These are phyloP conservation scores for Paradoxurus hermaphroditus DNA, from an alignment of 2,113 vertebrate species.

Conservation along the genomic window DNA sequence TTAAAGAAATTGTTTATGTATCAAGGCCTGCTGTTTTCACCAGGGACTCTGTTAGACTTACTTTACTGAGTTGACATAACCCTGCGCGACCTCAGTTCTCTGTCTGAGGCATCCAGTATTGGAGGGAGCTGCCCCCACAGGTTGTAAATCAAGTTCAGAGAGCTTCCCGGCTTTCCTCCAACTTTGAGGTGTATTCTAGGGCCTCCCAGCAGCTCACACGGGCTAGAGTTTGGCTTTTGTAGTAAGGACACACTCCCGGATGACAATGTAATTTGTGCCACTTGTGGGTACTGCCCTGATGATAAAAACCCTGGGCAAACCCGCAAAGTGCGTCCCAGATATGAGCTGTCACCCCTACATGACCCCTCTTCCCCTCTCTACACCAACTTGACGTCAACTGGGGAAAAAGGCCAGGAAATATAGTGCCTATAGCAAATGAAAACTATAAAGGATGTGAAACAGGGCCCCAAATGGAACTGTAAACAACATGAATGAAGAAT, in stretches of 20 bases:
- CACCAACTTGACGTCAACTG: background rate
- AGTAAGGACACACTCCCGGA: background rate
- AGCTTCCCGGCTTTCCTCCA: background rate
- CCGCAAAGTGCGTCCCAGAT: background rate
- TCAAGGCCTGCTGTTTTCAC: conserved; percentile 27
- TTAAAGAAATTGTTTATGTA: conserved; percentile 43
- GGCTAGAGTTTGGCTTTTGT: background rate
- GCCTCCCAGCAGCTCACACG: background rate
- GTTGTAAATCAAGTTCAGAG: conserved; percentile 47
- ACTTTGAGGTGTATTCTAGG: background rate
- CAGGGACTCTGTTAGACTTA: conserved; percentile 11
- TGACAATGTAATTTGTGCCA: background rate
- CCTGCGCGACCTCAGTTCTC: background rate
- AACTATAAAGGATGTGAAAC: background rate
- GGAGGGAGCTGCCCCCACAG: background rate
- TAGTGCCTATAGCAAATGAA: background rate
- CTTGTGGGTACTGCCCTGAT: background rate
- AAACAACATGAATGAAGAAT: background rate
- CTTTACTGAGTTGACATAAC: conserved; percentile 41
- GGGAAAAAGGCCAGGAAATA: background rate
- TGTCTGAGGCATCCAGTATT: background rate
- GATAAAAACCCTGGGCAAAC: background rate
- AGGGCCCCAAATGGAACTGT: background rate
- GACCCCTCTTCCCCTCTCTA: background rate
- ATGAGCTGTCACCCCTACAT: background rate